Percentiles rank a stretch among this genome's conserved stretches.
phyloP scores from a whole-genome alignment of 53 echinoderm and acorn worm species.

The Patiria pectinifera region DNA sequence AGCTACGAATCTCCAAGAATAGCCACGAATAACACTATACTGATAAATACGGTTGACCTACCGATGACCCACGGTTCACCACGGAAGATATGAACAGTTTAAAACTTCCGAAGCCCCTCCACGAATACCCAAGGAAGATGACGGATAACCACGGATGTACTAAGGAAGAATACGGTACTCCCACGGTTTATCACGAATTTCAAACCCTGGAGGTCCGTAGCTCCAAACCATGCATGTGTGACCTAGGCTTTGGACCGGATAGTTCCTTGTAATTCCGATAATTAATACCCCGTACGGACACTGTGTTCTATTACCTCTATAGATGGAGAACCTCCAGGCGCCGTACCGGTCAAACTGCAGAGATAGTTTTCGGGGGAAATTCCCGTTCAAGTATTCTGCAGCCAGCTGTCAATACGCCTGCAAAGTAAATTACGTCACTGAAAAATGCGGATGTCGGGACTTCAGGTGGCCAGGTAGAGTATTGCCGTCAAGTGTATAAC shows the following conservation, averaged over 20 bases:
- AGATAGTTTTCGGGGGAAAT: conserved; percentile 15
- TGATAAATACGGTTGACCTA: too few relatives aligned
- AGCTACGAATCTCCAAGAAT: too few relatives aligned
- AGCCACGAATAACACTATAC: too few relatives aligned
- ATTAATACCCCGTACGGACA: not conserved
- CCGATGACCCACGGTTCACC: too few relatives aligned
- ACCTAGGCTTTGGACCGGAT: not conserved
- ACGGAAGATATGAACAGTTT: too few relatives aligned
- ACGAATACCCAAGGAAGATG: too few relatives aligned
- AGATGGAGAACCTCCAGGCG: conserved; percentile 33
- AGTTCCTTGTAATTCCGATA: not conserved
- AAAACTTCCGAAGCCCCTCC: too few relatives aligned
- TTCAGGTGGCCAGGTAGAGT: conserved; percentile 61
- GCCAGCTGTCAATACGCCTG: conserved; percentile 50
- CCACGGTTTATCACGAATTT: too few relatives aligned
- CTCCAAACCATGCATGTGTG: too few relatives aligned
- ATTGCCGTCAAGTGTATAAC: not conserved
- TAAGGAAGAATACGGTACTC: too few relatives aligned
- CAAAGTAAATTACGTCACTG: conserved; percentile 2
- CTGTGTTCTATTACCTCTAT: not conserved
- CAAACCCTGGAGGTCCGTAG: too few relatives aligned
- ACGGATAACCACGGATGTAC: too few relatives aligned
- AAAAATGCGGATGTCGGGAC: conserved; percentile 59
- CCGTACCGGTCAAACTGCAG: conserved; percentile 63
- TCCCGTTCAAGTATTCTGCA: conserved; percentile 36